A percentile compares a stretch with the other conserved stretches of the same genome.
phyloP scores from a whole-genome alignment of 2,113 vertebrate genomes.

The Maccullochella peelii region DNA sequence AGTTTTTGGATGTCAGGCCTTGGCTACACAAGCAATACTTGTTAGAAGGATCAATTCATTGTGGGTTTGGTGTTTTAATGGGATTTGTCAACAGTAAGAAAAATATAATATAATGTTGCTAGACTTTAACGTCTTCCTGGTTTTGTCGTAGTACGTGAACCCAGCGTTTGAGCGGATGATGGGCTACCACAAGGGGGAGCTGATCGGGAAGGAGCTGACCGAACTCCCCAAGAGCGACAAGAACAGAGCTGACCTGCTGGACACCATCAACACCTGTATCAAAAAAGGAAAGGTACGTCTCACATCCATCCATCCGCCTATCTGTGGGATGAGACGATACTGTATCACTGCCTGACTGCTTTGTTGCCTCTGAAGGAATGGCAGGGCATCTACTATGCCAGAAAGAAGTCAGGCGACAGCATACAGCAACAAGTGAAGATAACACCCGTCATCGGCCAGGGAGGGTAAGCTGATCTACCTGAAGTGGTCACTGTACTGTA shows the following conservation, averaged over 20 bases:
- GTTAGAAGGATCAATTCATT: too few relatives aligned
- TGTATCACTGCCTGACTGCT: neutral
- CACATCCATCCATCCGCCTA: neutral
- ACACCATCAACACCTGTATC: constrained; percentile 94
- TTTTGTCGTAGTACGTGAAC: constrained; percentile 91
- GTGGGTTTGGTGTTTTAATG: too few relatives aligned
- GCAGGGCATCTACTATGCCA: constrained; percentile 94
- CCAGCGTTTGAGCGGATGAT: constrained; percentile 96
- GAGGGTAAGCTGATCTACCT: constrained; percentile 87
- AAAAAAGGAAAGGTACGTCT: constrained; percentile 93
- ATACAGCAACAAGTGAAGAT: constrained; percentile 96
- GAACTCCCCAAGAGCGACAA: constrained; percentile 94
- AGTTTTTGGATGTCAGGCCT: too few relatives aligned
- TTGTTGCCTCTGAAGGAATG: constrained; percentile 88
- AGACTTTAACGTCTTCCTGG: neutral
- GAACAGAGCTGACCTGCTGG: constrained; percentile 91
- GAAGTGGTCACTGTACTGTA: too few relatives aligned
- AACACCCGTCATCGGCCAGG: constrained; percentile 93
- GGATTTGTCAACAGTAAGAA: neutral
- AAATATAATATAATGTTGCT: neutral
- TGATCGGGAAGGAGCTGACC: constrained; percentile 93
- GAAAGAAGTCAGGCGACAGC: constrained; percentile 93
- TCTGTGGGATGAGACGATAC: neutral
- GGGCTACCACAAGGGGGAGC: constrained; percentile 93
- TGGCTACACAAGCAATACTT: neutral